Percentiles rank a stretch among this genome's conserved stretches.
phyloP scores from a whole-genome alignment of 2,797 vertebrate species.

The Anabacerthia variegaticeps region DNA sequence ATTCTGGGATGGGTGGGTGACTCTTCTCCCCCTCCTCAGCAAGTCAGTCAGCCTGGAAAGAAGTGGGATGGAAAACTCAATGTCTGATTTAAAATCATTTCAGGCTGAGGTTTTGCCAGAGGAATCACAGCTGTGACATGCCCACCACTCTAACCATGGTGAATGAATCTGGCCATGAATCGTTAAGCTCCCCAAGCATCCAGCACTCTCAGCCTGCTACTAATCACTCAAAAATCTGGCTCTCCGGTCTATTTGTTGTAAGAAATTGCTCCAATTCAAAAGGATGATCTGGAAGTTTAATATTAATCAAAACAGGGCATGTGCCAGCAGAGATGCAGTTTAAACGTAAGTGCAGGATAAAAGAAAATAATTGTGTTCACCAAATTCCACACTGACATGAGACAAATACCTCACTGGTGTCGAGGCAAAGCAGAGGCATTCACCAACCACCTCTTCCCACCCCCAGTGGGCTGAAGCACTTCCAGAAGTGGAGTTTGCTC shows the following conservation, averaged over 20 bases:
- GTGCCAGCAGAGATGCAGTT: conserved; percentile 55
- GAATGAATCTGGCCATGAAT: conserved; percentile 71
- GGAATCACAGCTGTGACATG: conserved; percentile 40
- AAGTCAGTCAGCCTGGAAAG: neutral
- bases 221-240: conserved; percentile 73
- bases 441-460: neutral
- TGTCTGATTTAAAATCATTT: conserved; percentile 43
- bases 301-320: conserved; percentile 71
- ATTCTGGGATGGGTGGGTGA: neutral
- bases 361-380: conserved; percentile 43
- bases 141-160: conserved; percentile 48
- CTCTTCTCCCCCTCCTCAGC: neutral
- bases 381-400: neutral
- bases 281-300: conserved; percentile 73
- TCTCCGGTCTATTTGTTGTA: conserved; percentile 66
- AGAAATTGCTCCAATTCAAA: conserved; percentile 73
- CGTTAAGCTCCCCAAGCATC: conserved; percentile 65
- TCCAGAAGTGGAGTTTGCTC: neutral
- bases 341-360: conserved; percentile 47
- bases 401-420: neutral
- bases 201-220: conserved; percentile 45
- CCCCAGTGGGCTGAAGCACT: neutral
- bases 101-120: conserved; percentile 23
- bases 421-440: neutral
- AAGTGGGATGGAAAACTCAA: neutral